These are phyloP conservation scores for Zophobas morio DNA, from an alignment of 1,140 invertebrate species.

Conservation along the genomic window DNA sequence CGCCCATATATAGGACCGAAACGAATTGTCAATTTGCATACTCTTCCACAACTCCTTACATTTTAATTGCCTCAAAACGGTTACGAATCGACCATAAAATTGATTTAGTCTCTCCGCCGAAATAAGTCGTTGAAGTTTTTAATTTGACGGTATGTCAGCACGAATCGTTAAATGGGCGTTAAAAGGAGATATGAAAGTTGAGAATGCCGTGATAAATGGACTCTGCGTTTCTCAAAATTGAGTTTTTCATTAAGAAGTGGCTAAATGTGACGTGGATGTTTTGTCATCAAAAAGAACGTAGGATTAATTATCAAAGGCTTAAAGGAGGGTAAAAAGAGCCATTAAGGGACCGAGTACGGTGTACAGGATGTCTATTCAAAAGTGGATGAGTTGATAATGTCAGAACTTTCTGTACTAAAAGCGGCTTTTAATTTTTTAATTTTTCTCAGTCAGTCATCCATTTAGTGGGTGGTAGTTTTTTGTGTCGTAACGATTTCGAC, in stretches of 20 bases:
- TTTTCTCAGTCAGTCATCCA: no score
- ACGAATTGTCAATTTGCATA: conserved; percentile 34
- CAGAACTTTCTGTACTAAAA: neutral
- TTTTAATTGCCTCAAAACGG: conserved; percentile 30
- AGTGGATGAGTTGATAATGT: neutral
- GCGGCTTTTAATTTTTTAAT: no score
- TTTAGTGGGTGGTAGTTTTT: no score
- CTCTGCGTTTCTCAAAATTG: conserved; percentile 14
- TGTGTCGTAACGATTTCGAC: no score
- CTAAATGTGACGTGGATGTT: conserved; percentile 7
- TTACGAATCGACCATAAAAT: conserved; percentile 13
- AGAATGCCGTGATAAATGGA: conserved; percentile 20
- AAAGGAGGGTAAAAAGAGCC: conserved; percentile 1
- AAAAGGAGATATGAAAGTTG: conserved; percentile 30
- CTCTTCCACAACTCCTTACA: conserved; percentile 31
- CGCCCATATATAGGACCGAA: conserved; percentile 21
- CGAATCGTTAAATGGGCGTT: conserved; percentile 34
- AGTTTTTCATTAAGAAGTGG: conserved; percentile 15
- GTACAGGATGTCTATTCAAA: neutral
- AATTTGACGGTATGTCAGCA: conserved; percentile 32
- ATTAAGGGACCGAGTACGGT: conserved; percentile 1
- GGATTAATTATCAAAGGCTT: conserved; percentile 18
- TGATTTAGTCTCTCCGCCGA: conserved; percentile 15
- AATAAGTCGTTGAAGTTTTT: conserved; percentile 22
- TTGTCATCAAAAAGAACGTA: conserved; percentile 9